phyloP scores from a whole-genome alignment of 2,113 vertebrate species.

The Sterna hirundo region DNA sequence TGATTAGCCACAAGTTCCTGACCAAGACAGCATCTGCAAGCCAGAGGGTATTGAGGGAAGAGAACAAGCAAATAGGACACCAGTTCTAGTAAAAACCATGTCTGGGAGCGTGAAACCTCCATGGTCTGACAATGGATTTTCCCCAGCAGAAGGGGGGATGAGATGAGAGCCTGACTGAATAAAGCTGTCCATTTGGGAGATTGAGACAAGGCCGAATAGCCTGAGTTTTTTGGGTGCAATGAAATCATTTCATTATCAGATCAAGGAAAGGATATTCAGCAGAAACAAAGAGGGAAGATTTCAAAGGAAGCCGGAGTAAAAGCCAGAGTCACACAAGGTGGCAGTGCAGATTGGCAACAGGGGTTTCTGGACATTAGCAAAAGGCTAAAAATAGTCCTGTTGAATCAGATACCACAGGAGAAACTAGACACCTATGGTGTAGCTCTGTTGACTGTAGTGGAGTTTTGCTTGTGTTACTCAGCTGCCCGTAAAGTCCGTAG shows the following conservation, averaged over 20 bases:
- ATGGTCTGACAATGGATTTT: neutral
- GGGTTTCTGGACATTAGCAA: neutral
- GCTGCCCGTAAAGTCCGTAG: fast-evolving
- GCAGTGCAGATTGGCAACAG: conserved; percentile 59
- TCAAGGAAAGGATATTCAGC: neutral
- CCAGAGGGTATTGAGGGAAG: neutral
- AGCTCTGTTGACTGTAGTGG: neutral
- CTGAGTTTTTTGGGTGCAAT: neutral
- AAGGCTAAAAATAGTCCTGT: neutral
- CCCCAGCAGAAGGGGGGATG: neutral
- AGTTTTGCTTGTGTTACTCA: neutral
- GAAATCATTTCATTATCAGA: fast-evolving
- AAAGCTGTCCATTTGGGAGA: neutral
- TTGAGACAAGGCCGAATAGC: neutral
- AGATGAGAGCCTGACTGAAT: neutral
- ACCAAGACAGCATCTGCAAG: neutral
- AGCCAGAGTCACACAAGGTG: conserved; percentile 44
- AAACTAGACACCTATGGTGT: fast-evolving
- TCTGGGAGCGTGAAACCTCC: neutral
- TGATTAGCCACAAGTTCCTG: neutral
- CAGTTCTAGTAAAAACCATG: neutral
- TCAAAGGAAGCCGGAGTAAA: neutral
- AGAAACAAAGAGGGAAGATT: neutral
- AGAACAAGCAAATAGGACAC: neutral
- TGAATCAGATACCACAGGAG: neutral